These are phyloP conservation scores for Spilogale gracilis DNA, from an alignment of 2,113 vertebrate genomes.

Conservation along the genomic window DNA sequence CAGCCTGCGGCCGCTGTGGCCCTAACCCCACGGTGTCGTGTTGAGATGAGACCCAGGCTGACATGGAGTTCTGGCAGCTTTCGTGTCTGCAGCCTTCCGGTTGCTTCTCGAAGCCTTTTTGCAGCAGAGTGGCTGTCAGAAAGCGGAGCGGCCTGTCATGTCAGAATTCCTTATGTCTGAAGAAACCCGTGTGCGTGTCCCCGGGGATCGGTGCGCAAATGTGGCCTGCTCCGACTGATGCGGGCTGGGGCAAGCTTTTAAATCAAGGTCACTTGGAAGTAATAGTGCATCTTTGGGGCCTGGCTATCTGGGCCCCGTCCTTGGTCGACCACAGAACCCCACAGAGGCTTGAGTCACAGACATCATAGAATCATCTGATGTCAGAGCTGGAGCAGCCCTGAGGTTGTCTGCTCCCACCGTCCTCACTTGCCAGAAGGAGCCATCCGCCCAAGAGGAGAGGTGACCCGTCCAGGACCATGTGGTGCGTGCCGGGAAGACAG, in stretches of 20 bases:
- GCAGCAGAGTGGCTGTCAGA: neutral
- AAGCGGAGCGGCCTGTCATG: neutral
- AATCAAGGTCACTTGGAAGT: neutral
- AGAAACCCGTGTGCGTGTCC: neutral
- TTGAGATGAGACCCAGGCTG: neutral
- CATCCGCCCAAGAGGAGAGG: neutral
- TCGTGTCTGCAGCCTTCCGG: neutral
- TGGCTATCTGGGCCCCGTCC: neutral
- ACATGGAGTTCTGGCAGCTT: neutral
- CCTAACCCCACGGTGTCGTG: neutral
- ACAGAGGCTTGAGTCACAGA: neutral
- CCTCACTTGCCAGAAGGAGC: neutral
- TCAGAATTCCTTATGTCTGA: neutral
- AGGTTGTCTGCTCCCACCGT: neutral
- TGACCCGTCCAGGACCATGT: neutral
- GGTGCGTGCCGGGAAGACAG: neutral
- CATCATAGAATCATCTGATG: neutral
- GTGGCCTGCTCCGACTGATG: neutral
- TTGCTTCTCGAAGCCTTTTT: neutral
- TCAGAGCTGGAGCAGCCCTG: neutral
- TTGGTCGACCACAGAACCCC: neutral
- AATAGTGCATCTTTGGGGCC: neutral
- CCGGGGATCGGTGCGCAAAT: neutral
- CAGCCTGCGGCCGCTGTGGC: rapidly evolving
- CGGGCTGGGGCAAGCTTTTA: neutral